A percentile compares a stretch with the other conserved stretches of the same genome.
These are phyloP conservation scores for Drosophila dunni DNA, from an alignment of 1,140 invertebrate genomes.

Conservation along the genomic window DNA sequence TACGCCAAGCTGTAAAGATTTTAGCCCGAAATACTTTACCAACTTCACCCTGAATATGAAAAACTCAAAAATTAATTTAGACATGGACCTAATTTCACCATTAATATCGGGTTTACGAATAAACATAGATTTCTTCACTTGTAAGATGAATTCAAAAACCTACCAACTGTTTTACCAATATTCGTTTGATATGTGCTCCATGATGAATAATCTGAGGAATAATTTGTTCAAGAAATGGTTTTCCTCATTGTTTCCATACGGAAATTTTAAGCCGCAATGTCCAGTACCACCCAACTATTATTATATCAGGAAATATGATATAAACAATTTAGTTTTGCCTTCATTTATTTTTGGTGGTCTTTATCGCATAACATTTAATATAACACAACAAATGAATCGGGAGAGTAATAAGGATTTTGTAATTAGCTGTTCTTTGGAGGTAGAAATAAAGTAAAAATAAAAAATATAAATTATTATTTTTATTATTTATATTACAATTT, in stretches of 20 bases:
- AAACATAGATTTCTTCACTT: conserved; percentile 53
- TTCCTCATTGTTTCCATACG: conserved; percentile 20
- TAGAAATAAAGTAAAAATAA: conserved; percentile 44
- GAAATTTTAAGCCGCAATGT: conserved; percentile 46
- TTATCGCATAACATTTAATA: conserved; percentile 41
- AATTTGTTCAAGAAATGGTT: conserved; percentile 64
- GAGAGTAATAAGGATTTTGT: no score
- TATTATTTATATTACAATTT: no score
- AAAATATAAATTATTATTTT: no score
- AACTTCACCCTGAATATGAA: conserved; percentile 42
- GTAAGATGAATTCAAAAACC: conserved; percentile 30
- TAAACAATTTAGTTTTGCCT: conserved; percentile 39
- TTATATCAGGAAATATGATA: conserved; percentile 47
- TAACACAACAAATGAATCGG: conserved; percentile 12
- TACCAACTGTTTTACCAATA: conserved; percentile 61
- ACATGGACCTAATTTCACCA: conserved; percentile 33
- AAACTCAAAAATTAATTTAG: conserved; percentile 31
- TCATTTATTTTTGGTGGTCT: conserved; percentile 40
- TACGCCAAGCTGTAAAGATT: conserved; percentile 18
- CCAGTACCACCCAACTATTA: conserved; percentile 40
- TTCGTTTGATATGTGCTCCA: conserved; percentile 55
- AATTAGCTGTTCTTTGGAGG: conserved; percentile 30
- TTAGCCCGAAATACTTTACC: conserved; percentile 46
- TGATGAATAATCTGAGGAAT: conserved; percentile 42
- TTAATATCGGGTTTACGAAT: conserved; percentile 44